A percentile compares a stretch with the other conserved stretches of the same genome.
Conservation (phyloP, 2,888 invertebrate genomes). For the Sinodicranocentrus sp. region DNA sequence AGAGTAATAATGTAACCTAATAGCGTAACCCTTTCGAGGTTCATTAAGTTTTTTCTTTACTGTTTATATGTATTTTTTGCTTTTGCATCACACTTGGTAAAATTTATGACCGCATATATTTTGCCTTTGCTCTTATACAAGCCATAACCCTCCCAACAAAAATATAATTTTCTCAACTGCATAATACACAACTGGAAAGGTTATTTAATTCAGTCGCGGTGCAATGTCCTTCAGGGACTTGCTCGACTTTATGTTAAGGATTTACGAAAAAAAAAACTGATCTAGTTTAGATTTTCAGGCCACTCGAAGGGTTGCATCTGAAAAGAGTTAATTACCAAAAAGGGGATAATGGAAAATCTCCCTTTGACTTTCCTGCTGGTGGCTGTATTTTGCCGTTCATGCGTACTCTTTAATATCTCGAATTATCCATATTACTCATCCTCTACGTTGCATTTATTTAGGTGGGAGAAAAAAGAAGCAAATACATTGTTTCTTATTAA, state of each 20-base stretch:
- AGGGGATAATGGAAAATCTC: no score
- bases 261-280: background rate
- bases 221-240: conserved; percentile 42
- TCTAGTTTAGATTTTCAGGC: background rate
- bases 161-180: no score
- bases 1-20: conserved; percentile 52
- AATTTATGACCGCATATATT: conserved; percentile 37
- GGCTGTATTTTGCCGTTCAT: background rate
- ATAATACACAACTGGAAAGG: background rate
- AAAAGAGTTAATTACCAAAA: conserved; percentile 45
- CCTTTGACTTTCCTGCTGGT: background rate
- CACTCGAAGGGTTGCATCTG: conserved; percentile 6
- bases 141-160: background rate
- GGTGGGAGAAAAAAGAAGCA: no score
- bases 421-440: conserved; percentile 6
- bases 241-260: conserved; percentile 15
- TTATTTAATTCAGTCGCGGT: conserved; percentile 1
- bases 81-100: background rate
- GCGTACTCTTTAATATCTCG: background rate
- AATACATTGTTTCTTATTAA: conserved; percentile 22
- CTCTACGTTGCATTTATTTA: background rate
- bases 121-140: background rate
- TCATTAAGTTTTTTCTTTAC: conserved; percentile 51
- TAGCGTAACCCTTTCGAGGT: conserved; percentile 57
- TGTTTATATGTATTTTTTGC: conserved; percentile 28